Conservation (phyloP, 2,113 vertebrate genomes). For the Dunckerocampus dactyliophorus region DNA sequence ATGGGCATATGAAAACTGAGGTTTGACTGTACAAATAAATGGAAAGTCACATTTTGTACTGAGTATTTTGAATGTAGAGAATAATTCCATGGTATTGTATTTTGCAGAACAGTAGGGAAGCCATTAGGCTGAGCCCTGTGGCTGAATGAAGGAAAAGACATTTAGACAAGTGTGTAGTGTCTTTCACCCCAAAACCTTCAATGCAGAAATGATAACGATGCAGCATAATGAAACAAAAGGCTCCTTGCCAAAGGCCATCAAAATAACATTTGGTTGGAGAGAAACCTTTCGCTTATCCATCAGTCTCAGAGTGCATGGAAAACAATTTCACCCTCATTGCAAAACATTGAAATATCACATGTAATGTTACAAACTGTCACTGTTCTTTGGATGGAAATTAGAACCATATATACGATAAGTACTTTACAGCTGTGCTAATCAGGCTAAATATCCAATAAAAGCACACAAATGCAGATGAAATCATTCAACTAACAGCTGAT, state of each 20-base stretch:
- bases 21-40: constrained; percentile 40
- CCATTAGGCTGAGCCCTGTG: constrained; percentile 73
- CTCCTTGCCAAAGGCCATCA: constrained; percentile 72
- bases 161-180: constrained; percentile 65
- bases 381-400: no score
- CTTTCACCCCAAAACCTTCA: constrained; percentile 71
- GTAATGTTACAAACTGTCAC: background rate
- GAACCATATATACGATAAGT: no score
- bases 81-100: constrained; percentile 5
- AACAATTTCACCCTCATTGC: constrained; percentile 23
- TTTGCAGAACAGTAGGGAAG: constrained; percentile 50
- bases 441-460: background rate
- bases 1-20: no score
- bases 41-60: constrained; percentile 51
- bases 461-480: background rate
- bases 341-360: background rate
- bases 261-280: constrained; percentile 68
- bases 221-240: constrained; percentile 72
- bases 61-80: constrained; percentile 59
- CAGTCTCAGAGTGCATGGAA: constrained; percentile 15
- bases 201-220: constrained; percentile 74
- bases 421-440: background rate
- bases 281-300: constrained; percentile 62
- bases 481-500: constrained; percentile 4
- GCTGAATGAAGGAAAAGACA: constrained; percentile 68